Percentiles rank a stretch among this genome's conserved stretches.
phyloP scores from a whole-genome alignment of 2,113 vertebrate genomes.

The Ahaetulla prasina region DNA sequence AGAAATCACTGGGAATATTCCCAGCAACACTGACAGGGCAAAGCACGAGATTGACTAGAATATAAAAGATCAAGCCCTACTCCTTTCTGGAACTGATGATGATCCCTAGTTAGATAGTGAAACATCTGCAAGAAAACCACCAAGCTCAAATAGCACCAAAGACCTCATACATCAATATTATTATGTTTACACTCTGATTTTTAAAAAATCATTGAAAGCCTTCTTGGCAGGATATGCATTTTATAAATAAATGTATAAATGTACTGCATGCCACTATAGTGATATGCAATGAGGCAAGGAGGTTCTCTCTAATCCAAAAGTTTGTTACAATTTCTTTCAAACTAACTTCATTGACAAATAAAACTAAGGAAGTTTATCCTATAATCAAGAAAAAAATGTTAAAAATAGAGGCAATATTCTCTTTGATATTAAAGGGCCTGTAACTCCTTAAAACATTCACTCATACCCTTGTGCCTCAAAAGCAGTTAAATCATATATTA shows the following conservation, averaged over 20 bases:
- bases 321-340: not conserved
- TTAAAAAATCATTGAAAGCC: not conserved
- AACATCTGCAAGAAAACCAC: too few relatives aligned
- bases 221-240: not conserved
- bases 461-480: not conserved
- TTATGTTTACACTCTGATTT: not conserved
- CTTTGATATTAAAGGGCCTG: not conserved
- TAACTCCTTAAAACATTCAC: not conserved
- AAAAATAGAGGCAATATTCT: not conserved
- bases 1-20: too few relatives aligned
- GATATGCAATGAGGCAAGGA: not conserved
- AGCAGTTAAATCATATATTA: not conserved
- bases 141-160: too few relatives aligned
- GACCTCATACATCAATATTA: not conserved
- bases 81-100: too few relatives aligned
- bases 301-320: not conserved
- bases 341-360: not conserved
- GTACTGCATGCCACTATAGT: not conserved
- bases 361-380: not conserved
- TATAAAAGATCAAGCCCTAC: too few relatives aligned
- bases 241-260: not conserved
- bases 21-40: too few relatives aligned
- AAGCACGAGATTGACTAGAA: too few relatives aligned
- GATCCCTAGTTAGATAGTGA: too few relatives aligned
- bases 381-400: not conserved